These are phyloP conservation scores for Podiceps cristatus DNA, from an alignment of 2,113 vertebrate species.

Conservation along the genomic window DNA sequence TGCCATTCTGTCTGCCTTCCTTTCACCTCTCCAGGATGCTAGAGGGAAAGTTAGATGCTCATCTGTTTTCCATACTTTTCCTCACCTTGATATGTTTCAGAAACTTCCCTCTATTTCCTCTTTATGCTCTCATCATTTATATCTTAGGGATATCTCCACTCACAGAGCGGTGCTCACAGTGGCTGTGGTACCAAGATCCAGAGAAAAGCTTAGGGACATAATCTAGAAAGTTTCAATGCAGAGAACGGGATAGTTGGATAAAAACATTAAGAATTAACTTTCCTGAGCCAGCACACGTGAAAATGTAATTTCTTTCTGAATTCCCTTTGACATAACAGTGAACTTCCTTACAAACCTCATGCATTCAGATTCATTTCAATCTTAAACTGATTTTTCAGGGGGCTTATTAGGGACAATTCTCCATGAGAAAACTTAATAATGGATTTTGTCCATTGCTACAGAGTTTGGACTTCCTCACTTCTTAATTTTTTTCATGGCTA, in stretches of 20 bases:
- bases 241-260: background rate
- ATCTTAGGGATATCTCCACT: background rate
- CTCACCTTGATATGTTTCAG: background rate
- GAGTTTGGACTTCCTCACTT: background rate
- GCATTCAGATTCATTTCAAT: background rate
- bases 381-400: background rate
- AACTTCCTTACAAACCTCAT: background rate
- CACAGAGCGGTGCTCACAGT: background rate
- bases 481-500: background rate
- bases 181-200: accelerated
- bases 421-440: background rate
- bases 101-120: background rate
- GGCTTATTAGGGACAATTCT: background rate
- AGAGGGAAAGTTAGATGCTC: background rate
- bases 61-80: background rate
- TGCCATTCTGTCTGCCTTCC: background rate
- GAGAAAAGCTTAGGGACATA: background rate
- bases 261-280: background rate
- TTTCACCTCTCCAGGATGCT: background rate
- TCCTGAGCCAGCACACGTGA: background rate
- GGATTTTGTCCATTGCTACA: background rate
- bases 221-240: background rate
- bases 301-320: background rate
- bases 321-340: background rate
- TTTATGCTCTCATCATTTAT: background rate